Evolutionary conservation across 2,797 vertebrate genomes (phyloP), one percentile per base, ranked within the genome.

Genomic region (Hephaestus fuliginosus): DNA sequence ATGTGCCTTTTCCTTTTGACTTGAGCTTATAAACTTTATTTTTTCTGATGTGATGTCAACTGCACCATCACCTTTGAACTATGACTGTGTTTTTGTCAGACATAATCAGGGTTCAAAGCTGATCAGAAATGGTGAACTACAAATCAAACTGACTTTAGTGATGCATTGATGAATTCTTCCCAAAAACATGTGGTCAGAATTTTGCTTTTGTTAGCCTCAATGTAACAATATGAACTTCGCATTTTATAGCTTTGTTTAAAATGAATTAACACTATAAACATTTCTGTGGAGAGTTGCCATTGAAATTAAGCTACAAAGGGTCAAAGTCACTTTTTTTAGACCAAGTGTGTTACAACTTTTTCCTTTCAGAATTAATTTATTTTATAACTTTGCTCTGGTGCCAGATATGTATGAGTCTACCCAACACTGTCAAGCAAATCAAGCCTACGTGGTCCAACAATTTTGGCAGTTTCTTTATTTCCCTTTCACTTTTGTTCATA

Each of bases 401-500:
- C 82, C 74, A 86, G 84, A 86, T 86, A 85, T 82, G 67, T 77
- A 43, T 81, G 22, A 72, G n/a, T 81, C 43, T 79, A 78, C 68
- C 39, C 28, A 75, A 63, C 71, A 66, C 49, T 85, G 78, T 90
- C 66, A 89, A 89, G 87, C 78, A 88, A 86, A 84, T 84, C 64
- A 83, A 73, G 86, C 85, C 80, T 75, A 84, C 61, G 39, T 86
- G 70, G 68, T 88, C 78, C 78, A 81, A 88, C 81, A 80, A 69
- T 84, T 90, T 84, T 81, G 61, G 78, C 70, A 68, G 65, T 86
- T 89, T 74, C 58, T 83, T 82, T 87, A 62, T 88, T 90, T 80
- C 53, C 70, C 73, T 87, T 86, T 91, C 74, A 84, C 67, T 85
- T 93, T 80, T 89, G 76, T 88, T 92, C 70, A 74, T 87, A 84